Evolutionary conservation across 2,113 vertebrate species (phyloP).

Genomic region (Phylloscopus trochilus): DNA sequence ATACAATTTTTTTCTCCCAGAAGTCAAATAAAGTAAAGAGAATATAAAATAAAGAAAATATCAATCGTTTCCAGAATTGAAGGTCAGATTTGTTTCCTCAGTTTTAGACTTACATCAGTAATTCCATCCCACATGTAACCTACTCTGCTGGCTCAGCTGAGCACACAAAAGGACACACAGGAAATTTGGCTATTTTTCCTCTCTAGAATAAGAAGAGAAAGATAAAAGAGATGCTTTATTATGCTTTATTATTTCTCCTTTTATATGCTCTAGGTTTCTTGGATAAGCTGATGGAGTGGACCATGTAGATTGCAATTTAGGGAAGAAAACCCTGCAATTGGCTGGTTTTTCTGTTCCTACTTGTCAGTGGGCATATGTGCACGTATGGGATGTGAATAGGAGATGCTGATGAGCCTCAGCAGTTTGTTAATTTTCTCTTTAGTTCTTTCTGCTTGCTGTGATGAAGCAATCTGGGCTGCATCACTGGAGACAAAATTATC

Average conservation of each 20-base stretch:
- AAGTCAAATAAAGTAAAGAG: neutral
- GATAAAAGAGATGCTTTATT: neutral
- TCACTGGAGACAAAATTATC: neutral
- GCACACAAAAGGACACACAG: neutral
- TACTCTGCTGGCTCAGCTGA: neutral
- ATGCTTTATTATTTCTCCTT: neutral
- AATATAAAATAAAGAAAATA: neutral
- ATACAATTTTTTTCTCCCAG: neutral
- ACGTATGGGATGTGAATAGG: neutral
- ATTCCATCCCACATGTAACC: neutral
- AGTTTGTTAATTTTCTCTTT: neutral
- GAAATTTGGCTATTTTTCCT: neutral
- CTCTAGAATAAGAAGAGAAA: neutral
- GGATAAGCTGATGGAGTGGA: neutral
- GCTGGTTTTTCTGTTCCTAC: neutral
- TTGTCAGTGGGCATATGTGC: neutral
- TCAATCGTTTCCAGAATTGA: neutral
- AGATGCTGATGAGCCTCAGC: neutral
- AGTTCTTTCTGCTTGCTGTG: neutral
- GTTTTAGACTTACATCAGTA: neutral
- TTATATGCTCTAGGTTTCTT: neutral
- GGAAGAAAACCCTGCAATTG: neutral
- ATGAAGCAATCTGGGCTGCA: neutral
- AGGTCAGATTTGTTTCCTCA: neutral
- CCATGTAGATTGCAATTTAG: neutral